These are phyloP conservation scores for Invenusta paracnida DNA, from an alignment of 2,888 invertebrate genomes.

Conservation along the genomic window DNA sequence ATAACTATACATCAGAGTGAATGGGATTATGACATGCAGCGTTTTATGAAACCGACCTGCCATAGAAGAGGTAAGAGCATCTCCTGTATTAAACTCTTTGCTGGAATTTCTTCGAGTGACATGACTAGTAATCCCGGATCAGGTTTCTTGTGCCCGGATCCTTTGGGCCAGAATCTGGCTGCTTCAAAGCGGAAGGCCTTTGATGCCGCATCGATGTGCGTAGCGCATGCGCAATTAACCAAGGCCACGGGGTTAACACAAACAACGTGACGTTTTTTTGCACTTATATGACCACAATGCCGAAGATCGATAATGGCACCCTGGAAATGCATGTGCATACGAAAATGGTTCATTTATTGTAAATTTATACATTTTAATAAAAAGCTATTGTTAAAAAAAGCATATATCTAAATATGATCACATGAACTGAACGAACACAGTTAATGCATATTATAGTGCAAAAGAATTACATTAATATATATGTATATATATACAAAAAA, in stretches of 20 bases:
- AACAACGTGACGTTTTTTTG: conserved; percentile 40
- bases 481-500: no score
- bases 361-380: no score
- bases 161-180: conserved; percentile 49
- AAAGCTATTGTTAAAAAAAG: no score
- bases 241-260: conserved; percentile 47
- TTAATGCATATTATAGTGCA: no score
- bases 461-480: no score
- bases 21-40: no score
- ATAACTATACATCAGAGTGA: no score
- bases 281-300: not conserved
- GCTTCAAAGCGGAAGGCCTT: conserved; percentile 48
- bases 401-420: no score
- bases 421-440: no score
- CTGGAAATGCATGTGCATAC: no score
- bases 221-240: conserved; percentile 45
- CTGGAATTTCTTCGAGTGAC: conserved; percentile 48
- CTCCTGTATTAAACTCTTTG: conserved; percentile 48
- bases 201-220: conserved; percentile 45
- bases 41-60: no score
- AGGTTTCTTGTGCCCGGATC: conserved; percentile 47
- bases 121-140: conserved; percentile 47
- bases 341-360: no score
- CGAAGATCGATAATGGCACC: conserved; percentile 8
- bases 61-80: conserved; percentile 49